Evolutionary conservation across 2,888 invertebrate genomes (phyloP).

Genomic region (Allygus modestus): DNA sequence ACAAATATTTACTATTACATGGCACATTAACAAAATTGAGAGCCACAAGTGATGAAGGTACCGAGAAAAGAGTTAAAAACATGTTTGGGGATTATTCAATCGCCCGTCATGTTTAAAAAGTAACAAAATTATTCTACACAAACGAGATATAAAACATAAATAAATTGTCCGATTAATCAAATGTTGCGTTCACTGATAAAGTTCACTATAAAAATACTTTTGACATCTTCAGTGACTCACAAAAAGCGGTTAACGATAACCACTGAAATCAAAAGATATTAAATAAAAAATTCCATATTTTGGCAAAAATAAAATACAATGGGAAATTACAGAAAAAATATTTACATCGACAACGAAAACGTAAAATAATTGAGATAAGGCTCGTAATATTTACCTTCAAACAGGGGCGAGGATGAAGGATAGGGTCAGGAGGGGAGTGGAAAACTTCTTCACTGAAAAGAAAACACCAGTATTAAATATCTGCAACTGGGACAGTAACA

Average conservation of each 20-base stretch:
- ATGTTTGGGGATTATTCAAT: not conserved
- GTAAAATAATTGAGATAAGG: not conserved
- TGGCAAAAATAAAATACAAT: not conserved
- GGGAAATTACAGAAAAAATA: not conserved
- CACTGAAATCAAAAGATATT: not conserved
- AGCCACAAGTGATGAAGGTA: not conserved
- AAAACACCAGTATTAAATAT: not conserved
- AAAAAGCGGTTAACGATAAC: not conserved
- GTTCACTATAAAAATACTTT: constrained; percentile 15
- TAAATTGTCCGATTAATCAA: not conserved
- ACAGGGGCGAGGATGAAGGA: not conserved
- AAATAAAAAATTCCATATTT: constrained; percentile 6
- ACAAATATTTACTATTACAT: constrained; percentile 12
- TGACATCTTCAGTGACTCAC: not conserved
- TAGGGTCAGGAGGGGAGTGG: not conserved
- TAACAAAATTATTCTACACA: not conserved
- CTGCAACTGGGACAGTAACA: not conserved
- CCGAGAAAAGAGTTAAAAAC: not conserved
- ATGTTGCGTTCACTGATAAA: not conserved
- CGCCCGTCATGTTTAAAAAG: not conserved
- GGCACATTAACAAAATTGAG: constrained; percentile 3
- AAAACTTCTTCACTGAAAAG: not conserved
- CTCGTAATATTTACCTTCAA: not conserved
- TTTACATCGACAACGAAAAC: not conserved
- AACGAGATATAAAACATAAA: not conserved